Base-by-base conservation (phyloP, 2,113 vertebrate genomes). In the Chaetops frenatus region DNA sequence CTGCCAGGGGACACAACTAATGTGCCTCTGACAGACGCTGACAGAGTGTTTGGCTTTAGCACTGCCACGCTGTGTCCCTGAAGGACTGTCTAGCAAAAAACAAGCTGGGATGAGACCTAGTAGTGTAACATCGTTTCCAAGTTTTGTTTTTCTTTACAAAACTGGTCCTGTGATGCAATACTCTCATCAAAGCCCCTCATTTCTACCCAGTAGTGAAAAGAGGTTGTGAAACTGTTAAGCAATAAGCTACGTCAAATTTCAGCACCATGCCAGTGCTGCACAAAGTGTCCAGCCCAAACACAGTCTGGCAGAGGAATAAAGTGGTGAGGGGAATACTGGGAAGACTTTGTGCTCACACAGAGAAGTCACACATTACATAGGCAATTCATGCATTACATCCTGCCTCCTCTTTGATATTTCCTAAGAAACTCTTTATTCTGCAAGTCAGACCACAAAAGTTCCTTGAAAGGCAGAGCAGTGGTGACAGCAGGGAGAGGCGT, bases 401-500 rank as follows among this genome's bases (percentile, higher is more conserved):
- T 35, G 28, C 21, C 86, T 96, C 58, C 72, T 78, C 66, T 91
- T 61, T 91, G 84, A 67, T 74, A 91, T 67, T 94, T 91, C 93
- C 81, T 28, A 45, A 86, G 91, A 62, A 89, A 81, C 81, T 40
- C 60, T 51, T 24, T 88, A 56, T 95, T 95, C 89, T 92, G 74
- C 57, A 88, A 92, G 86, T 70, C 44, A 85, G 81, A 71, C 40
- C 28, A 82, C 91, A 40, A 16, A 89, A 96, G 88, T 96, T 93
- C 85, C 70, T 92, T 81, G 86, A 94, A 96, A 92, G 78, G 87
- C 87, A 91, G 73, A 94, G 79, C 58, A 85, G 51, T 60, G 86
- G 69, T 85, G 92, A 83, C 79, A 88, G 88, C 23, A 24, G 38
- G 54, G 62, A 86, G 73, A 88, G 27, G 74, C 17, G 0, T 31